Base-by-base conservation (phyloP, 2,113 vertebrate genomes). In the Trinectes maculatus region DNA sequence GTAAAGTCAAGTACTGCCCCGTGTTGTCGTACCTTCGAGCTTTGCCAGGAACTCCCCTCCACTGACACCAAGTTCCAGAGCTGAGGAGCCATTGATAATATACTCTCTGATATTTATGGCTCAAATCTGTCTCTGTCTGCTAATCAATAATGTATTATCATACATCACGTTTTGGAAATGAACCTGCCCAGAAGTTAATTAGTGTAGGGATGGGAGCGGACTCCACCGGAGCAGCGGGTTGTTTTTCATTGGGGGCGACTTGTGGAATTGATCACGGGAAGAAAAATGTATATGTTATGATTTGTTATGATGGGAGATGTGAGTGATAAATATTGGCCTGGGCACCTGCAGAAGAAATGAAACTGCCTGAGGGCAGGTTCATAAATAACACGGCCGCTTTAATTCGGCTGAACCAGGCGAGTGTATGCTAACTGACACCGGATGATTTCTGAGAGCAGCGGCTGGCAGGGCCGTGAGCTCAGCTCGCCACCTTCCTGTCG, bases 101-200 rank as follows among this genome's bases (percentile, higher is more conserved):
- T 49, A 63, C 49, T 79, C 65, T 55, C 59, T 52, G 80, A 75
- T 77, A 87, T 86, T 88, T 83, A 85, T 83, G 74, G 55, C 48
- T 31, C 43, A 74, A 63, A 89, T 90, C 83, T 66, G 78, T 87
- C 77, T 79, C 71, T 52, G 56, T 76, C 80, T 54, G 37, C 54
- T 78, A 28, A 88, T 91, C 87, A 88, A 90, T 91, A 91, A 87
- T 74, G 79, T 85, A 87, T 87, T 84, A 87, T 85, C 85, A 90
- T 89, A 85, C 44, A 87, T 92, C 77, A 89, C 24, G 46, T 74
- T 85, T 83, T 89, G 72, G 78, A 85, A 86, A 89, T 86, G 79
- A 81, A 87, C 82, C 79, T 88, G 84, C 65, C 80, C 62, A 83
- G 66, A 85, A 85, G 80, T 77, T 83, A 72, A 74, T 87, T 72